phyloP scores from a whole-genome alignment of 2,888 invertebrate genomes.

The Erebia palarica region DNA sequence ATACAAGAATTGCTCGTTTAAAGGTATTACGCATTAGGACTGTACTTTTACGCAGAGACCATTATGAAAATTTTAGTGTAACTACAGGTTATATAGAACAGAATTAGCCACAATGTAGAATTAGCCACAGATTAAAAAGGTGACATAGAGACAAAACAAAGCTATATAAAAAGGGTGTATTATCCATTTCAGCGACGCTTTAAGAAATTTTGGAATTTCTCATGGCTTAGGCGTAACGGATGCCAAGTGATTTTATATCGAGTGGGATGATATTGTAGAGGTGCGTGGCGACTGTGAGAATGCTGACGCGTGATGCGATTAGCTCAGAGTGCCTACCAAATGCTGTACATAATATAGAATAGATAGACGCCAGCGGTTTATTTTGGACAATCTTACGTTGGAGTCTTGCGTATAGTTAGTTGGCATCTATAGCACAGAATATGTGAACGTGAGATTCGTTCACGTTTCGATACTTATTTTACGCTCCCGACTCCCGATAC shows the following conservation, averaged over 20 bases:
- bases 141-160: too few species aligned
- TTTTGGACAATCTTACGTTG: conserved; percentile 70
- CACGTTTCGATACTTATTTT: background rate
- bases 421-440: background rate
- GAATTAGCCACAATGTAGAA: too few species aligned
- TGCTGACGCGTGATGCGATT: conserved; percentile 49
- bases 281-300: conserved; percentile 44
- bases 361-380: conserved; percentile 61
- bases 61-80: too few species aligned
- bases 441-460: background rate
- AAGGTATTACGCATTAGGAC: too few species aligned
- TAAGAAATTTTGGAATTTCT: background rate
- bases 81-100: too few species aligned
- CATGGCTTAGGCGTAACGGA: background rate
- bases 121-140: too few species aligned
- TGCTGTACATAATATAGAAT: conserved; percentile 48
- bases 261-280: conserved; percentile 11
- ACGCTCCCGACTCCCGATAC: background rate
- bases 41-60: too few species aligned
- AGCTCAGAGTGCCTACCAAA: conserved; percentile 59
- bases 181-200: background rate
- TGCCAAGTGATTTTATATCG: background rate
- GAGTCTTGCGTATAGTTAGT: conserved; percentile 64
- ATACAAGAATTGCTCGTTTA: too few species aligned
- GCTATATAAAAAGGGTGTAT: too few species aligned